Evolutionary conservation across 2,113 vertebrate genomes (phyloP).

Genomic region (Pao palembangensis): DNA sequence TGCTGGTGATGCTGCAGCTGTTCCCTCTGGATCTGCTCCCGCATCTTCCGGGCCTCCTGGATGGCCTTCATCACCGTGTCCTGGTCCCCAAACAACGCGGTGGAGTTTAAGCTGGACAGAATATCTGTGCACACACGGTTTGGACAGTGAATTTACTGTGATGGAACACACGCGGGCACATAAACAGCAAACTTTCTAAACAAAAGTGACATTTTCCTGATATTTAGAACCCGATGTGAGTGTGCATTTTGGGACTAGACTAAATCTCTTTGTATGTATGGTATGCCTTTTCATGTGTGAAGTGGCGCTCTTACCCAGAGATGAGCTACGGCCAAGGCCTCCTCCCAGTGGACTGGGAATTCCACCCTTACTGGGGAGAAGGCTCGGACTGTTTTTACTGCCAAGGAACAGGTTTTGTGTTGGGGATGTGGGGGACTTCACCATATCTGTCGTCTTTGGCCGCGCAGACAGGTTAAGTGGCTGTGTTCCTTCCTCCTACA

Average conservation of each 20-base stretch:
- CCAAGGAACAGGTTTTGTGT: slow-evolving; percentile 89
- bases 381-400: slow-evolving; percentile 91
- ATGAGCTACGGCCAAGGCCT: slow-evolving; percentile 86
- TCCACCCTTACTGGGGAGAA: slow-evolving; percentile 83
- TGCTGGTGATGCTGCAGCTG: slow-evolving; percentile 89
- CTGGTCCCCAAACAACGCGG: slow-evolving; percentile 97
- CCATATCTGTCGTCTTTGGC: slow-evolving; percentile 90
- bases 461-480: slow-evolving; percentile 96
- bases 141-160: neutral
- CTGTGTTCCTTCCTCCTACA: slow-evolving; percentile 95
- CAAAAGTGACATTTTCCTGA: slow-evolving; percentile 3
- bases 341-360: slow-evolving; percentile 87
- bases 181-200: neutral
- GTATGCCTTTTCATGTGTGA: slow-evolving; percentile 7
- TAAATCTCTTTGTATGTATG: slow-evolving; percentile 9
- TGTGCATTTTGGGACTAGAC: neutral
- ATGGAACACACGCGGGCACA: neutral
- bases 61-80: slow-evolving; percentile 99
- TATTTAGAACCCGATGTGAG: slow-evolving; percentile 3
- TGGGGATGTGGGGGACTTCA: slow-evolving; percentile 93
- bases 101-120: slow-evolving; percentile 98
- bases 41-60: slow-evolving; percentile 98
- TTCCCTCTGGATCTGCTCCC: slow-evolving; percentile 95
- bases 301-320: slow-evolving; percentile 83
- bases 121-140: slow-evolving; percentile 80